phyloP scores from a whole-genome alignment of 2,797 vertebrate genomes.

The Garrulus glandarius region DNA sequence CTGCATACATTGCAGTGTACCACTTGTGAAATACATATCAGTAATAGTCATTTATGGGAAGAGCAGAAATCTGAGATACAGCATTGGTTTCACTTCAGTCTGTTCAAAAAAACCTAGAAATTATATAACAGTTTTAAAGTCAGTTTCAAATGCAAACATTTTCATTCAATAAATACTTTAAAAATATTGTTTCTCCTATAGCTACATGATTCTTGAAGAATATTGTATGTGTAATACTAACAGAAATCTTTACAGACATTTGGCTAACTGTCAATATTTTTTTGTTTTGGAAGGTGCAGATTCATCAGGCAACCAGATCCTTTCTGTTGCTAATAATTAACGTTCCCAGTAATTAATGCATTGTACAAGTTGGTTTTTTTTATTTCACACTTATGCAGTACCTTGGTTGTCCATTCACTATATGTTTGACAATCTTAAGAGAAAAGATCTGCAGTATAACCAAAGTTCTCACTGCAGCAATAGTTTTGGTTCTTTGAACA shows the following conservation, averaged over 20 bases:
- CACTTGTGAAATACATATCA: background rate
- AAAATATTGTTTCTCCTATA: background rate
- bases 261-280: background rate
- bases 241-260: background rate
- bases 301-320: background rate
- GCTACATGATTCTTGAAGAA: background rate
- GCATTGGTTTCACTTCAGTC: background rate
- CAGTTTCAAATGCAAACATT: background rate
- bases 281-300: background rate
- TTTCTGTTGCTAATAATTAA: background rate
- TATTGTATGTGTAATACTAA: background rate
- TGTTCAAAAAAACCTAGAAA: background rate
- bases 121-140: background rate
- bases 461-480: background rate
- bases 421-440: background rate
- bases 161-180: background rate
- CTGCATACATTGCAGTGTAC: rapidly evolving
- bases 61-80: background rate
- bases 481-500: background rate
- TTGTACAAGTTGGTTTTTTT: background rate
- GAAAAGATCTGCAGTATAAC: background rate
- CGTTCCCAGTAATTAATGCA: background rate
- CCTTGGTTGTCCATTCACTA: background rate
- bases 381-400: background rate
- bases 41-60: background rate